A percentile compares a stretch with the other conserved stretches of the same genome.
phyloP scores from a whole-genome alignment of 1,140 invertebrate genomes.

The Pygmarrhopalites habei region DNA sequence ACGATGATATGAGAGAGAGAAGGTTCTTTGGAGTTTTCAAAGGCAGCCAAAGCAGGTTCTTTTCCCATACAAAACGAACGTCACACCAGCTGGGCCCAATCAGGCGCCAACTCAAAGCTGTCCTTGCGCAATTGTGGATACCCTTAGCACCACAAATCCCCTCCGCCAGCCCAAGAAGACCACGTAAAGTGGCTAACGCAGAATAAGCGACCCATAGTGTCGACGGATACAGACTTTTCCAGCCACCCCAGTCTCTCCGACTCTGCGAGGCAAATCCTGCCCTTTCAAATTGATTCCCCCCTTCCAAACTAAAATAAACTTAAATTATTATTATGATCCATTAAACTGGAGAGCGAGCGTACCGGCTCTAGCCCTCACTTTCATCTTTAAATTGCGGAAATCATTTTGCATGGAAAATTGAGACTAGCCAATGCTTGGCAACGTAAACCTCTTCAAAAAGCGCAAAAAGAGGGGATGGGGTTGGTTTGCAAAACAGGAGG shows the following conservation, averaged over 20 bases:
- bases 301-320: not conserved
- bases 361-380: not conserved
- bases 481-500: too few relatives aligned
- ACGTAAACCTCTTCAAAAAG: too few relatives aligned
- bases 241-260: not conserved
- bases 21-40: not conserved
- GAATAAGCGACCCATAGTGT: constrained; percentile 26
- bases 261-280: not conserved
- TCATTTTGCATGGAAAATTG: too few relatives aligned
- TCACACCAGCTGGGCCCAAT: constrained; percentile 33
- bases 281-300: not conserved
- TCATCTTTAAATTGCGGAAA: not conserved
- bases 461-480: too few relatives aligned
- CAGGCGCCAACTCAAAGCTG: constrained; percentile 7
- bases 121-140: constrained; percentile 21
- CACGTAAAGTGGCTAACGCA: not conserved
- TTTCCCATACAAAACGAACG: constrained; percentile 19
- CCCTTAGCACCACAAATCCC: not conserved
- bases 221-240: constrained; percentile 25
- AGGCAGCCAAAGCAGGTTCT: constrained; percentile 12
- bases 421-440: too few relatives aligned
- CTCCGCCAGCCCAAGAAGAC: constrained; percentile 17
- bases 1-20: not conserved
- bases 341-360: not conserved
- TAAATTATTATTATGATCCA: not conserved